A percentile compares a stretch with the other conserved stretches of the same genome.
These are phyloP conservation scores for Keiferia lycopersicella DNA, from an alignment of 2,888 invertebrate genomes.

Conservation along the genomic window DNA sequence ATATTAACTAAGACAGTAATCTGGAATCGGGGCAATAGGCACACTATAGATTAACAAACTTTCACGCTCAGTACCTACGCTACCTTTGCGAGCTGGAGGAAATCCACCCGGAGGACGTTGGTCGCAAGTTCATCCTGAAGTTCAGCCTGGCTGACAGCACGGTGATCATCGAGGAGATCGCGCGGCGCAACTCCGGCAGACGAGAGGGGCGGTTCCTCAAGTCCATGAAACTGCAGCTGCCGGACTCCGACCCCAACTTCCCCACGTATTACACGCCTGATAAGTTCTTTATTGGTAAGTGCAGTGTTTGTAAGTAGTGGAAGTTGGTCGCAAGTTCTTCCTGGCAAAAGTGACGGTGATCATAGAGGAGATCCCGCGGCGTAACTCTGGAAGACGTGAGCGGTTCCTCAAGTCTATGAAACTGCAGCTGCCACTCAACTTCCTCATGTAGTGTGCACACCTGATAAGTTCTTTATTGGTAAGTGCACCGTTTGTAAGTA, in stretches of 20 bases:
- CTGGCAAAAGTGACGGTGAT: constrained; percentile 77
- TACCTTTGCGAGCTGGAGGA: constrained; percentile 90
- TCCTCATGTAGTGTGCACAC: constrained; percentile 89
- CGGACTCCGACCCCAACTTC: constrained; percentile 84
- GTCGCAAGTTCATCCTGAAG: constrained; percentile 87
- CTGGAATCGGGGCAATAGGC: too few species aligned
- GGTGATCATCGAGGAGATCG: constrained; percentile 87
- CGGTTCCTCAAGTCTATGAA: constrained; percentile 86
- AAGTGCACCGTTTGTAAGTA: constrained; percentile 33
- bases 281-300: constrained; percentile 88
- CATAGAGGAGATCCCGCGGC: constrained; percentile 86
- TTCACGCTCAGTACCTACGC: constrained; percentile 81
- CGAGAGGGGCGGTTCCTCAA: constrained; percentile 88
- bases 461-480: constrained; percentile 91
- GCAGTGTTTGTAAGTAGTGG: neutral
- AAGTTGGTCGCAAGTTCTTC: too few species aligned
- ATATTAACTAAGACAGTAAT: too few species aligned
- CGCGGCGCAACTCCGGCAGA: constrained; percentile 88
- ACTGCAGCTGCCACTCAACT: constrained; percentile 86
- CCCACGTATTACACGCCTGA: constrained; percentile 89
- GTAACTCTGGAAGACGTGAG: constrained; percentile 89
- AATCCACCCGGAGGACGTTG: constrained; percentile 88
- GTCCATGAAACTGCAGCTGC: constrained; percentile 84
- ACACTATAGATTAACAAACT: too few species aligned
- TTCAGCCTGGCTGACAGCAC: constrained; percentile 89